These are phyloP conservation scores for Syrmaticus mikado DNA, from an alignment of 2,113 vertebrate species.

Conservation along the genomic window DNA sequence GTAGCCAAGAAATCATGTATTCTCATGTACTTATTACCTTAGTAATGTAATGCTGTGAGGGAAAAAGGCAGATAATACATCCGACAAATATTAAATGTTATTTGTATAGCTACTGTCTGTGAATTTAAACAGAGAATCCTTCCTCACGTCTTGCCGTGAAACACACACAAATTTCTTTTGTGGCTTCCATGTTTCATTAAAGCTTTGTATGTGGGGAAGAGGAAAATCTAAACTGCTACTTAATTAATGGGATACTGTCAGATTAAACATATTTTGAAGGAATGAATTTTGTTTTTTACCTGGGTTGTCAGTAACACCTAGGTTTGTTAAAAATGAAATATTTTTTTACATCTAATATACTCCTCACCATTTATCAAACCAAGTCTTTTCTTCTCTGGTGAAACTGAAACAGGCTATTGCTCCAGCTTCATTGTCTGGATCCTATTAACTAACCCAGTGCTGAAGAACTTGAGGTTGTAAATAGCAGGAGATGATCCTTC, in stretches of 20 bases:
- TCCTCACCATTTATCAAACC: conserved; percentile 49
- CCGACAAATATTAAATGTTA: conserved; percentile 69
- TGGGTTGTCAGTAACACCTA: conserved; percentile 56
- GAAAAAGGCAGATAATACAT: conserved; percentile 64
- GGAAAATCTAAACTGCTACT: conserved; percentile 61
- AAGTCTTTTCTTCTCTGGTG: conserved; percentile 27
- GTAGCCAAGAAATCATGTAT: conserved; percentile 64
- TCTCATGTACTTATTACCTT: conserved; percentile 65
- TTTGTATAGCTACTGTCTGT: conserved; percentile 55
- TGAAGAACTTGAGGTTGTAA: conserved; percentile 45
- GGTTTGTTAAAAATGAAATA: conserved; percentile 64
- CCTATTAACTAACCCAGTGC: conserved; percentile 37
- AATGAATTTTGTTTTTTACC: conserved; percentile 59
- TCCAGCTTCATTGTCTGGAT: conserved; percentile 55
- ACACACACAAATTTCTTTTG: conserved; percentile 50
- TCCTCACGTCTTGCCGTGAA: conserved; percentile 43
- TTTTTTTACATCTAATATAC: conserved; percentile 48
- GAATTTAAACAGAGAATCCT: conserved; percentile 65
- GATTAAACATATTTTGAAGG: conserved; percentile 66
- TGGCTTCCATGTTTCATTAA: conserved; percentile 64
- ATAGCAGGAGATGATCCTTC: conserved; percentile 43
- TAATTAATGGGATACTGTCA: conserved; percentile 64
- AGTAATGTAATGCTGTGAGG: conserved; percentile 61
- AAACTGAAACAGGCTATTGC: conserved; percentile 27
- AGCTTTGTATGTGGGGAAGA: conserved; percentile 47